Evolutionary conservation across 2,888 invertebrate species (phyloP).

Genomic region (Athetis lepigone): DNA sequence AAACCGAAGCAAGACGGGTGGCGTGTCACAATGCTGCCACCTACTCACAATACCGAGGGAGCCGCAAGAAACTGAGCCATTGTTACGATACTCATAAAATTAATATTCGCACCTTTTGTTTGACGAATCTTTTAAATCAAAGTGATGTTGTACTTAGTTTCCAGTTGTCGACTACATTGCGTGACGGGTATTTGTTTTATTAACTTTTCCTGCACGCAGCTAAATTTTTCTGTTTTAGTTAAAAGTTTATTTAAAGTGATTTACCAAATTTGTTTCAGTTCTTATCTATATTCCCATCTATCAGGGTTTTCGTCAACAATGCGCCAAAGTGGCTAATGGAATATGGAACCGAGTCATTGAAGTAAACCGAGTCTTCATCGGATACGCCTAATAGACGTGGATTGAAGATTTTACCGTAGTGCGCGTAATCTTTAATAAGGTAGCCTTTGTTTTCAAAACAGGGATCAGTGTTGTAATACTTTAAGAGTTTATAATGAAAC

Average conservation of each 20-base stretch:
- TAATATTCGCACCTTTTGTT: slow-evolving; percentile 42
- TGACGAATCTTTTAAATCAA: slow-evolving; percentile 31
- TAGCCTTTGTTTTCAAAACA: slow-evolving; percentile 8
- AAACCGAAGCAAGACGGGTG: slow-evolving; percentile 63
- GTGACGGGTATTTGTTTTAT: slow-evolving; percentile 7
- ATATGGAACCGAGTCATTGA: not conserved
- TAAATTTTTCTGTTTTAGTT: not conserved
- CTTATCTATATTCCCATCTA: not conserved
- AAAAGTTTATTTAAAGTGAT: not conserved
- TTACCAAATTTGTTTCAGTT: slow-evolving; percentile 1
- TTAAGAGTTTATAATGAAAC: not conserved
- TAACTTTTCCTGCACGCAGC: no score
- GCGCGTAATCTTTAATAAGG: slow-evolving; percentile 1
- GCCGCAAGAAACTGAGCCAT: slow-evolving; percentile 31
- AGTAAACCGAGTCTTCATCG: not conserved
- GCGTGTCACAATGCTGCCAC: slow-evolving; percentile 61
- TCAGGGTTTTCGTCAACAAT: not conserved
- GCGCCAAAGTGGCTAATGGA: not conserved
- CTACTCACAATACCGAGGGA: slow-evolving; percentile 52
- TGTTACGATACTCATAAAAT: slow-evolving; percentile 48
- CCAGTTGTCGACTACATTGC: not conserved
- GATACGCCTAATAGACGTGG: not conserved
- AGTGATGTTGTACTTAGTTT: slow-evolving; percentile 17
- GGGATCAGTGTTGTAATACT: not conserved
- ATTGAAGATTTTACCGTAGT: not conserved